These are phyloP conservation scores for Zenarchopterus dispar DNA, from an alignment of 2,797 vertebrate species.

Conservation along the genomic window DNA sequence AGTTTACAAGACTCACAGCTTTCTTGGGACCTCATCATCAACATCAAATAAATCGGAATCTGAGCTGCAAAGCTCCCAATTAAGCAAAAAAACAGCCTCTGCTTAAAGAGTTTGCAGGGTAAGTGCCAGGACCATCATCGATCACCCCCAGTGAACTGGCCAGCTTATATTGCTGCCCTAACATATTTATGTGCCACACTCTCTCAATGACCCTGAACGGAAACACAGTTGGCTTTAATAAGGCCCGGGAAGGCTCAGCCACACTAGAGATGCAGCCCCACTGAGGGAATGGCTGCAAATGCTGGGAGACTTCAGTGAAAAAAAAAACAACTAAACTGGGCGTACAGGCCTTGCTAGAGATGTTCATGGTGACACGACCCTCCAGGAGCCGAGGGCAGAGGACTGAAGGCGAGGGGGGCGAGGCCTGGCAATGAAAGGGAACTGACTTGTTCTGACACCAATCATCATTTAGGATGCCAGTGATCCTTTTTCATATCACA, in stretches of 20 bases:
- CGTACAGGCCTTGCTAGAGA: conserved; percentile 65
- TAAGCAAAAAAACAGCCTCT: conserved; percentile 79
- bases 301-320: conserved; percentile 74
- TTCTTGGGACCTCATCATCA: conserved; percentile 83
- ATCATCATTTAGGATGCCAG: conserved; percentile 75
- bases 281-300: conserved; percentile 53
- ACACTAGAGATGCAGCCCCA: conserved; percentile 40
- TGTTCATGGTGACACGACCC: conserved; percentile 65
- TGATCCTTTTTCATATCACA: conserved; percentile 47
- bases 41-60: conserved; percentile 79
- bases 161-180: conserved; percentile 75
- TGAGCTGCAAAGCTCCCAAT: conserved; percentile 86
- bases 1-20: conserved; percentile 77
- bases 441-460: conserved; percentile 84
- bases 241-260: conserved; percentile 68
- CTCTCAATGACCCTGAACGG: conserved; percentile 77
- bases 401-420: conserved; percentile 41
- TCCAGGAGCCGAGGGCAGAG: conserved; percentile 42
- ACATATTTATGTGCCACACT: conserved; percentile 81
- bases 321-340: conserved; percentile 71
- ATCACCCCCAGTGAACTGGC: conserved; percentile 83
- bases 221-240: conserved; percentile 79
- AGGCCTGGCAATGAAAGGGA: conserved; percentile 72
- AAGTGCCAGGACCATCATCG: conserved; percentile 81
- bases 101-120: conserved; percentile 84